These are phyloP conservation scores for Labeo rohita DNA, from an alignment of 2,113 vertebrate species.

Conservation along the genomic window DNA sequence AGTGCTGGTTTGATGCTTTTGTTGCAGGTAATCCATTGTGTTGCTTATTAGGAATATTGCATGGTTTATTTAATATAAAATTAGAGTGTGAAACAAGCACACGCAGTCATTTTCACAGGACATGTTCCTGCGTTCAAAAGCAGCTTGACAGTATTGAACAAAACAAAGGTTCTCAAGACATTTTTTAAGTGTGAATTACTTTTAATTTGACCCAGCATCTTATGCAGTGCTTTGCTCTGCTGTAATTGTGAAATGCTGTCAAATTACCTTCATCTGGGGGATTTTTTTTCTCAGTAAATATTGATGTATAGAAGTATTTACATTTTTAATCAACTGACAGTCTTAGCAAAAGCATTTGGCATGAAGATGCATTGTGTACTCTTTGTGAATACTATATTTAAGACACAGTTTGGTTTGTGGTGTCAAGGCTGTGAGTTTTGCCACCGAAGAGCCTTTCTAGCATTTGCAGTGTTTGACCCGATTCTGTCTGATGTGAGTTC, in stretches of 20 bases:
- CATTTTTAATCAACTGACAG: neutral
- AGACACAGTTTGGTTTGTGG: neutral
- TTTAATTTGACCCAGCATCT: no score
- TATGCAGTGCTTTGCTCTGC: neutral
- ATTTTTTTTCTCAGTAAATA: neutral
- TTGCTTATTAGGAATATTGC: no score
- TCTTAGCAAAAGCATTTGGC: neutral
- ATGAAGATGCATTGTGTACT: neutral
- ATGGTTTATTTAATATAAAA: no score
- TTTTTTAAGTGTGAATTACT: no score
- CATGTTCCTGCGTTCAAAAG: no score
- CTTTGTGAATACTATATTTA: neutral
- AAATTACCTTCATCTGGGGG: neutral
- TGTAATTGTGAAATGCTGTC: neutral
- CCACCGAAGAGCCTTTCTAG: neutral
- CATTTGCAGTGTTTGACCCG: neutral
- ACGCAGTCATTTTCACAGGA: no score
- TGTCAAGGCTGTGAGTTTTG: neutral
- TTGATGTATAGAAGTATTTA: neutral
- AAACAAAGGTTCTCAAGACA: no score
- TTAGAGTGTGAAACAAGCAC: no score
- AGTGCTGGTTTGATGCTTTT: no score
- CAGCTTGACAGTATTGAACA: no score
- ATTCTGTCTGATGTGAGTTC: constrained; percentile 18
- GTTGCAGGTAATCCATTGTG: no score